These are phyloP conservation scores for Zoanthus solanderi DNA, from an alignment of 92 coral and sea anemone genomes.

Conservation along the genomic window DNA sequence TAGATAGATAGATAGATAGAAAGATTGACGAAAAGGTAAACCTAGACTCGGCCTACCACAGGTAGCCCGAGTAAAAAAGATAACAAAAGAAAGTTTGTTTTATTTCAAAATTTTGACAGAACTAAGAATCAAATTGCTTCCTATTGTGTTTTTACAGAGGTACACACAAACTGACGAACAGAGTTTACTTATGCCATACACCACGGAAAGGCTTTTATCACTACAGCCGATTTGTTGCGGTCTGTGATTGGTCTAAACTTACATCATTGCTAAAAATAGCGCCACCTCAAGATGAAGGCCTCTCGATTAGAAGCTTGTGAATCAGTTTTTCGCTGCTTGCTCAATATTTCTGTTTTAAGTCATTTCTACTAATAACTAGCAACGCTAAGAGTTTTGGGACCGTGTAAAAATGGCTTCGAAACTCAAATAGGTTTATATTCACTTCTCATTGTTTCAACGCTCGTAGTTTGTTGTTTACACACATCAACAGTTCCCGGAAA, in stretches of 20 bases:
- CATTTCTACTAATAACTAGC: slow-evolving; percentile 47
- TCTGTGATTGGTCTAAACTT: slow-evolving; percentile 43
- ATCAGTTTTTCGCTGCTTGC: slow-evolving; percentile 29
- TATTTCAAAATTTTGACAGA: neutral
- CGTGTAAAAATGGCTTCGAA: slow-evolving; percentile 27
- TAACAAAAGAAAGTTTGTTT: neutral
- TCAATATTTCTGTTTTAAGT: slow-evolving; percentile 37
- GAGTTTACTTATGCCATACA: neutral
- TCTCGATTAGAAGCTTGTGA: neutral
- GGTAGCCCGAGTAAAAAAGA: too few relatives aligned
- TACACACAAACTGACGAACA: slow-evolving; percentile 4
- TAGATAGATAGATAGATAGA: too few relatives aligned
- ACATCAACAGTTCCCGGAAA: slow-evolving; percentile 23
- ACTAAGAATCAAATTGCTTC: neutral
- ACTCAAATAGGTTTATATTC: neutral
- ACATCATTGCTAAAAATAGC: slow-evolving; percentile 49
- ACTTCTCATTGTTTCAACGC: neutral
- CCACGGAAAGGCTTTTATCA: slow-evolving; percentile 12
- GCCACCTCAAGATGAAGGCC: slow-evolving; percentile 31
- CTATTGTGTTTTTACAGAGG: neutral
- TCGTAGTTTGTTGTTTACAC: neutral
- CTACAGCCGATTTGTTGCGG: slow-evolving; percentile 17
- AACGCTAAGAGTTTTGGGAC: slow-evolving; percentile 9
- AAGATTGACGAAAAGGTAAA: too few relatives aligned
- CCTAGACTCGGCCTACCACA: too few relatives aligned